Percentiles rank a stretch among this genome's conserved stretches.
Conservation (phyloP, 2,797 vertebrate genomes). For the Leptodactylus fallax region DNA sequence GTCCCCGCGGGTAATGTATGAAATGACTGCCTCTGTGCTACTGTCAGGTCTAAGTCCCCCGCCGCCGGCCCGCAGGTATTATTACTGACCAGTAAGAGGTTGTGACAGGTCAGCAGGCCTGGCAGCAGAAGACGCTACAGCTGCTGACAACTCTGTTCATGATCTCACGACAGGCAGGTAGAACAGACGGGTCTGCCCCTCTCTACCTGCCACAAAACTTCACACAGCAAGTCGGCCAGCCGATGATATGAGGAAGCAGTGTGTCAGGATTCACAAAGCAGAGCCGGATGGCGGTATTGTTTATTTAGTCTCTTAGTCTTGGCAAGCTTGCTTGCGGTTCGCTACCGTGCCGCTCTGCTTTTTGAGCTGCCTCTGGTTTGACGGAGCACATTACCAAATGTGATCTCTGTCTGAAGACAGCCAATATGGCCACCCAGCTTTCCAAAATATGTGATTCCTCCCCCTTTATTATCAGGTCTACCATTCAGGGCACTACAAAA, state of each 20-base stretch:
- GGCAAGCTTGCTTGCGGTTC: too few species aligned
- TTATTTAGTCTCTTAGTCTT: background rate
- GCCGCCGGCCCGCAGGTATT: background rate
- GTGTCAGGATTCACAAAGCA: background rate
- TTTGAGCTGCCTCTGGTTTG: too few species aligned
- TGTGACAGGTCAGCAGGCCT: background rate
- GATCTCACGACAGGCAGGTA: background rate
- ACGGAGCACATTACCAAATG: too few species aligned
- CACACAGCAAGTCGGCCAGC: background rate
- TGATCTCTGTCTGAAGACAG: too few species aligned
- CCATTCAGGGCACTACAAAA: background rate
- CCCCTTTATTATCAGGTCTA: too few species aligned
- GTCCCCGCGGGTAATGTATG: conserved; percentile 17
- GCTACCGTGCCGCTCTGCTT: too few species aligned
- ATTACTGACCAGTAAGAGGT: background rate
- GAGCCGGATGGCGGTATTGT: background rate
- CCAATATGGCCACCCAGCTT: too few species aligned
- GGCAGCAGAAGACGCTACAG: too few species aligned
- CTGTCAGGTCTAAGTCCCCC: background rate
- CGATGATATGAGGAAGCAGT: too few species aligned
- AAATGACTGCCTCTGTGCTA: background rate
- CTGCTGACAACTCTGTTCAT: background rate
- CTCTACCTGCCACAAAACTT: background rate
- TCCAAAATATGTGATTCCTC: too few species aligned
- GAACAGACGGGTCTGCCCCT: background rate